These are phyloP conservation scores for Thamnophis elegans DNA, from an alignment of 2,797 vertebrate species.

Conservation along the genomic window DNA sequence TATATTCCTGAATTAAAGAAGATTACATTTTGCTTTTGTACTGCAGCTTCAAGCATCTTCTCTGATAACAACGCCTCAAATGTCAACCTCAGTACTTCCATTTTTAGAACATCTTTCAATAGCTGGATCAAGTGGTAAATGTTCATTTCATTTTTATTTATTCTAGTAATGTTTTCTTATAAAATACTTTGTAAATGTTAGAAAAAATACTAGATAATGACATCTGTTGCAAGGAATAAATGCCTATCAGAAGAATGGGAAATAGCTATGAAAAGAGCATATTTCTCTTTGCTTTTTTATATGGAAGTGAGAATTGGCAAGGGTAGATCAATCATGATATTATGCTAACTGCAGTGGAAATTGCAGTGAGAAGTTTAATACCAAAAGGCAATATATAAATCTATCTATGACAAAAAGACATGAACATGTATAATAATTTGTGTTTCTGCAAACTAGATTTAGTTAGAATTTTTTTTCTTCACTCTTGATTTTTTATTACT, in stretches of 20 bases:
- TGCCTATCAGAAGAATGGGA: not conserved
- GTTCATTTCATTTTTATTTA: conserved; percentile 21
- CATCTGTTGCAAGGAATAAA: not conserved
- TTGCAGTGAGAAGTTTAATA: not conserved
- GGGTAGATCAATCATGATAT: not conserved
- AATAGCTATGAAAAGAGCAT: not conserved
- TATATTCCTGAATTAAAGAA: not conserved
- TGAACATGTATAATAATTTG: not conserved
- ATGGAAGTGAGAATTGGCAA: not conserved
- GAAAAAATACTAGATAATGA: not conserved
- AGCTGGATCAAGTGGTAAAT: conserved; percentile 83
- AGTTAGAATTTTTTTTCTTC: not conserved
- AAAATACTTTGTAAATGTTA: not conserved
- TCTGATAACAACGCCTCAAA: conserved; percentile 72
- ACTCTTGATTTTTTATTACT: not conserved
- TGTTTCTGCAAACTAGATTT: not conserved
- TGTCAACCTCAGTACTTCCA: conserved; percentile 76
- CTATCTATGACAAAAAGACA: not conserved
- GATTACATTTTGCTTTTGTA: conserved; percentile 21
- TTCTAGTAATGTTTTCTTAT: not conserved
- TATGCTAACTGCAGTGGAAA: not conserved
- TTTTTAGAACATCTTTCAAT: conserved; percentile 80
- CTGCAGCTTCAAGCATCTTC: conserved; percentile 65
- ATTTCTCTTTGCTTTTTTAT: not conserved
- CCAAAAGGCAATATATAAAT: not conserved